Evolutionary conservation across 1,140 invertebrate species (phyloP).

Genomic region (Drosophila santomea): DNA sequence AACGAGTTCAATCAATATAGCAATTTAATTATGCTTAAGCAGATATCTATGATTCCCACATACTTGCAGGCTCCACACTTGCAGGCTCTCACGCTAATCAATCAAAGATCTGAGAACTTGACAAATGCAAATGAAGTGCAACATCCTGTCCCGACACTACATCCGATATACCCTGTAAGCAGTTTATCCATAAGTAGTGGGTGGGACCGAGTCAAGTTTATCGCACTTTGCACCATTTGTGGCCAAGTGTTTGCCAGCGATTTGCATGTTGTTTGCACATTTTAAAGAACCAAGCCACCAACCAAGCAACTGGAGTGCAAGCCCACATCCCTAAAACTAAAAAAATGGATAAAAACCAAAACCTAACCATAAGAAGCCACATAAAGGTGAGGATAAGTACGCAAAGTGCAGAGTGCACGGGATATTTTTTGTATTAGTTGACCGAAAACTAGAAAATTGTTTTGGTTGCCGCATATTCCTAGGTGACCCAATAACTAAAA

Average conservation of each 20-base stretch:
- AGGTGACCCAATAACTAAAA: not conserved
- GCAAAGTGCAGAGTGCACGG: conserved; percentile 8
- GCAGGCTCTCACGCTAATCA: conserved; percentile 24
- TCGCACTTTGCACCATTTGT: conserved; percentile 45
- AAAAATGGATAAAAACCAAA: not conserved
- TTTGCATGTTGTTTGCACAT: conserved; percentile 51
- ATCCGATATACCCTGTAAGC: not conserved
- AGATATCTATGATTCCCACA: too few species aligned
- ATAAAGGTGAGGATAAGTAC: conserved; percentile 4
- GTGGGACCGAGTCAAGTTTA: conserved; percentile 14
- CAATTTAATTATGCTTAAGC: conserved; percentile 36
- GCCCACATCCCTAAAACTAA: not conserved
- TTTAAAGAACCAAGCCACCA: conserved; percentile 33
- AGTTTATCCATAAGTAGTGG: not conserved
- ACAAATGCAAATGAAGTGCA: conserved; percentile 52
- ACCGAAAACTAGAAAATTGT: not conserved
- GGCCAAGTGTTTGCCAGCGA: conserved; percentile 31
- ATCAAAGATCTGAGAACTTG: conserved; percentile 43
- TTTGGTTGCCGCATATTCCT: not conserved
- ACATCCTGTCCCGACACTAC: conserved; percentile 24
- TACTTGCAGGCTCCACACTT: not conserved
- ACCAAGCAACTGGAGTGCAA: conserved; percentile 17
- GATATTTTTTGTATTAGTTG: too few species aligned
- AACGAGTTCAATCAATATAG: conserved; percentile 34
- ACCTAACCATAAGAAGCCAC: conserved; percentile 17